phyloP scores from a whole-genome alignment of 2,797 vertebrate species.

The Lithobates sylvaticus region DNA sequence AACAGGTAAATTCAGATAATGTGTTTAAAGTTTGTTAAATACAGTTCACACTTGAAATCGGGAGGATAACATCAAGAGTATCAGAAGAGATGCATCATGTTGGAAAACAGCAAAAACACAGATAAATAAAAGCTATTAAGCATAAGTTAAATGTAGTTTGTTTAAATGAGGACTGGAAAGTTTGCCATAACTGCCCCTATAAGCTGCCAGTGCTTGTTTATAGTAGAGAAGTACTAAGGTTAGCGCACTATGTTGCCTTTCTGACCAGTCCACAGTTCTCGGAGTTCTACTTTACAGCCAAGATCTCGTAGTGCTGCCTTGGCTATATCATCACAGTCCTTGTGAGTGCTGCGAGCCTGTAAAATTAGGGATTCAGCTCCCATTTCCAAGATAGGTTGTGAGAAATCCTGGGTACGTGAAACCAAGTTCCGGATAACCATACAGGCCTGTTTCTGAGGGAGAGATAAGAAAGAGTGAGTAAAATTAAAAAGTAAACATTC shows the following conservation, averaged over 20 bases:
- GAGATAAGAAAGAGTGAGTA: background rate
- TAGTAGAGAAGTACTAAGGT: constrained; percentile 28
- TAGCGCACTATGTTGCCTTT: constrained; percentile 85
- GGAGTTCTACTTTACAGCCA: constrained; percentile 90
- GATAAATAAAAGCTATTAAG: constrained; percentile 27
- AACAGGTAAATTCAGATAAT: background rate
- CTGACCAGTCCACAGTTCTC: constrained; percentile 95
- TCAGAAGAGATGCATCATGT: background rate
- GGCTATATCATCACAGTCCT: constrained; percentile 85
- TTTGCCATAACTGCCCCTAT: background rate
- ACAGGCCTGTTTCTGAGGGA: constrained; percentile 89
- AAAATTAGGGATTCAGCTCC: constrained; percentile 88
- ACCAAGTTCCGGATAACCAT: constrained; percentile 95
- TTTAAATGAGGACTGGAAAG: too few relatives aligned
- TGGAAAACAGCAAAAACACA: constrained; percentile 2
- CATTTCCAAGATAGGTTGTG: constrained; percentile 88
- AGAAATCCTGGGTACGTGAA: constrained; percentile 79
- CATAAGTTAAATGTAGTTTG: too few relatives aligned
- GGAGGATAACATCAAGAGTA: background rate
- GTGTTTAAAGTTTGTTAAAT: background rate
- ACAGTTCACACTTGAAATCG: background rate
- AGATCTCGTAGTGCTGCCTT: constrained; percentile 92
- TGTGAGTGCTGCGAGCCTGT: constrained; percentile 81
- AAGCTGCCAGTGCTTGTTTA: constrained; percentile 3
- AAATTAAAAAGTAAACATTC: too few relatives aligned